Conservation (phyloP, 2,797 vertebrate species). For the Bovichtus diacanthus region DNA sequence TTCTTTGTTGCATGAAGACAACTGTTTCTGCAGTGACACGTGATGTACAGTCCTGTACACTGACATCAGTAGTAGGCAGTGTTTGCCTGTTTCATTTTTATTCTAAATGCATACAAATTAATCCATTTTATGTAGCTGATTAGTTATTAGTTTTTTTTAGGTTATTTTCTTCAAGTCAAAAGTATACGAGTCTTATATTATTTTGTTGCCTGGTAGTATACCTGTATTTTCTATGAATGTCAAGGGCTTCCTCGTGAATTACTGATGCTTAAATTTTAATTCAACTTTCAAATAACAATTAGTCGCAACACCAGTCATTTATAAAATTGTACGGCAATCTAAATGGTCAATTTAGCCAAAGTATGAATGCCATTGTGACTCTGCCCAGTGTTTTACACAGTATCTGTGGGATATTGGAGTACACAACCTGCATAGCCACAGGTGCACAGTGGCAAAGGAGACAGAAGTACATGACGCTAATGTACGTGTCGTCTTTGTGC, state of each 20-base stretch:
- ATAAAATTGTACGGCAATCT: conserved; percentile 39
- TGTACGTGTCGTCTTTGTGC: conserved; percentile 22
- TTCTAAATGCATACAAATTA: conserved; percentile 67
- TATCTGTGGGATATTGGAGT: conserved; percentile 36
- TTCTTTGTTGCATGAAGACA: conserved; percentile 89
- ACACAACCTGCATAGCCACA: conserved; percentile 25
- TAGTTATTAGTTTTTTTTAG: conserved; percentile 61
- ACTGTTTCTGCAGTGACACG: conserved; percentile 87
- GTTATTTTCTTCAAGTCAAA: conserved; percentile 53
- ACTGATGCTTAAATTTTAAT: conserved; percentile 34
- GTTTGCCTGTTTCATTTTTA: conserved; percentile 82
- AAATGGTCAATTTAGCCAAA: conserved; percentile 67
- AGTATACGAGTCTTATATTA: conserved; percentile 54
- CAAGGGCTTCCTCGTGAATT: conserved; percentile 87
- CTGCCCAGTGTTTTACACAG: conserved; percentile 42
- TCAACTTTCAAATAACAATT: conserved; percentile 29
- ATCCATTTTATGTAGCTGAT: conserved; percentile 54
- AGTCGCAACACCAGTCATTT: conserved; percentile 20
- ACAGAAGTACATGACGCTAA: conserved; percentile 10
- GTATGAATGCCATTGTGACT: conserved; percentile 48
- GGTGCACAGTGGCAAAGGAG: conserved; percentile 13
- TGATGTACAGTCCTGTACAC: conserved; percentile 89
- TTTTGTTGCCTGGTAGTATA: conserved; percentile 91
- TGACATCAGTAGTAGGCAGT: conserved; percentile 86
- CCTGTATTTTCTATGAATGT: conserved; percentile 92